phyloP scores from a whole-genome alignment of 2,797 vertebrate species.

The Acrossocheilus fasciatus region DNA sequence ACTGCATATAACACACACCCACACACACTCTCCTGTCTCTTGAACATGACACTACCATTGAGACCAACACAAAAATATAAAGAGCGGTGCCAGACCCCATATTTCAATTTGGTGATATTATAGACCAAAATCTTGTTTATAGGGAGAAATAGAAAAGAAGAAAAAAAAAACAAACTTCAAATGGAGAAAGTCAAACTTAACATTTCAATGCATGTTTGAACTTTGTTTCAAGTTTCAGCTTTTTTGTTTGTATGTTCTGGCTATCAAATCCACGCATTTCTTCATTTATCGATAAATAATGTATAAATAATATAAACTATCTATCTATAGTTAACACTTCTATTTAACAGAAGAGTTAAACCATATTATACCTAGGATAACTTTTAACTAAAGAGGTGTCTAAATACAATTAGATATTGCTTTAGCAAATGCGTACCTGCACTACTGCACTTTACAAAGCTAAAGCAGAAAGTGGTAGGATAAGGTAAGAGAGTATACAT shows the following conservation, averaged over 20 bases:
- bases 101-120: constrained; percentile 14
- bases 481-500: background rate
- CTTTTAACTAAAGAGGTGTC: background rate
- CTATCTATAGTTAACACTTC: no score
- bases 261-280: background rate
- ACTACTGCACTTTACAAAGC: background rate
- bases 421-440: background rate
- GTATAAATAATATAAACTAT: background rate
- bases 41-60: constrained; percentile 39
- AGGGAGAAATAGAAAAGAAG: background rate
- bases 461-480: background rate
- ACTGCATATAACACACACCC: constrained; percentile 58
- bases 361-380: background rate
- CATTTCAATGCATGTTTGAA: constrained; percentile 5
- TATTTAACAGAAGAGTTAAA: background rate
- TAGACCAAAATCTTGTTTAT: constrained; percentile 15
- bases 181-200: background rate
- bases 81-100: constrained; percentile 30
- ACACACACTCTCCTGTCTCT: constrained; percentile 37
- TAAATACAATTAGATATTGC: background rate
- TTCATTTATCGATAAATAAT: background rate
- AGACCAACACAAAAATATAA: constrained; percentile 38
- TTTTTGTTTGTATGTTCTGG: background rate
- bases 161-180: background rate
- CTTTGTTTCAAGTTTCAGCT: background rate